Evolutionary conservation across 2,113 vertebrate genomes (phyloP).

Genomic region (Pseudopipra pipra): DNA sequence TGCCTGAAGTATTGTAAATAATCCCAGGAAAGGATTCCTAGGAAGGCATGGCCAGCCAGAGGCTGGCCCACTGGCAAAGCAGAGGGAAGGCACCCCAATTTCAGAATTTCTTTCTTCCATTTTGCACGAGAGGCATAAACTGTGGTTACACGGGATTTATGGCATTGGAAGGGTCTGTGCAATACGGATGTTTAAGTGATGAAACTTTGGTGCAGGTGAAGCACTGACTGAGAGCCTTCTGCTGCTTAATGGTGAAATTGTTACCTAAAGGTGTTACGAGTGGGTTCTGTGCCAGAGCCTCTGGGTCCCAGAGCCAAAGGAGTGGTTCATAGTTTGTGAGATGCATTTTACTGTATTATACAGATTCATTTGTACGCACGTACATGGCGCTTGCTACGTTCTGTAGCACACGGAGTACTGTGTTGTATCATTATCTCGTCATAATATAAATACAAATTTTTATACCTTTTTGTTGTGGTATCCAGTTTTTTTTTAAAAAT

Average conservation of each 20-base stretch:
- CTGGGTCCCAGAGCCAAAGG: constrained; percentile 77
- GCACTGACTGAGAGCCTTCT: not conserved
- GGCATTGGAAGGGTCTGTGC: not conserved
- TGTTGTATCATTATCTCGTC: constrained; percentile 82
- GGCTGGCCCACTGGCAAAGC: not conserved
- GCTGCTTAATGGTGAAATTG: not conserved
- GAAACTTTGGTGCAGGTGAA: not conserved
- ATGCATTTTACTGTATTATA: constrained; percentile 68
- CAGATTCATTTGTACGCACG: constrained; percentile 61
- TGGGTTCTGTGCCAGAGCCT: constrained; percentile 83
- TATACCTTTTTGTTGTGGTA: constrained; percentile 75
- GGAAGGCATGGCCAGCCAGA: not conserved
- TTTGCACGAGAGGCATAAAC: not conserved
- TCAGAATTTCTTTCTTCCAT: not conserved
- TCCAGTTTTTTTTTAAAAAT: not conserved
- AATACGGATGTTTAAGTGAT: not conserved
- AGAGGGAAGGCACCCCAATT: not conserved
- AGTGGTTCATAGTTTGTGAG: constrained; percentile 72
- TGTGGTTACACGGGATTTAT: not conserved
- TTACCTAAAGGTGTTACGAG: not conserved
- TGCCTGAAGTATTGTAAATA: not conserved
- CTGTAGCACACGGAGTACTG: constrained; percentile 74
- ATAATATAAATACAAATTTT: constrained; percentile 91
- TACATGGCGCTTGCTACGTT: constrained; percentile 75
- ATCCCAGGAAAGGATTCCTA: not conserved